phyloP scores from a whole-genome alignment of 2,113 vertebrate species.

The Scortum barcoo region DNA sequence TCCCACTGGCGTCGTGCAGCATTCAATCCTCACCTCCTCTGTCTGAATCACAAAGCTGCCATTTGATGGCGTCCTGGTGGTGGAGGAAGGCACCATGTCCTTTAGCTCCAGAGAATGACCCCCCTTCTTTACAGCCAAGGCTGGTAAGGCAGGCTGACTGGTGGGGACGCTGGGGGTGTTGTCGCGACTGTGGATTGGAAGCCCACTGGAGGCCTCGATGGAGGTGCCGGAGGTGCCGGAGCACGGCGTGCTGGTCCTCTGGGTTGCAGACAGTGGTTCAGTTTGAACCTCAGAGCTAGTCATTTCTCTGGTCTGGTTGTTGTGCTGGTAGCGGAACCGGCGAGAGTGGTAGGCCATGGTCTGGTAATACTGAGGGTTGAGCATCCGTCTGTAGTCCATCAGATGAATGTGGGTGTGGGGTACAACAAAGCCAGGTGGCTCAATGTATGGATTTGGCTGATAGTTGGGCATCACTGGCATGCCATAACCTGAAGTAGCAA shows the following conservation, averaged over 20 bases:
- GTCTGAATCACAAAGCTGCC: conserved; percentile 80
- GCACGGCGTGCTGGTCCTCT: conserved; percentile 10
- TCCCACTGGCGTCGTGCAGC: conserved; percentile 64
- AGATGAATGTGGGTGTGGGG: conserved; percentile 82
- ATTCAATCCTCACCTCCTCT: conserved; percentile 82
- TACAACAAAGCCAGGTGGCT: conserved; percentile 81
- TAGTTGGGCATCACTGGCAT: conserved; percentile 79
- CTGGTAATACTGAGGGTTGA: conserved; percentile 81
- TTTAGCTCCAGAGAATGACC: conserved; percentile 16
- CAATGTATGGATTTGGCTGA: conserved; percentile 76
- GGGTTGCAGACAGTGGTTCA: conserved; percentile 60
- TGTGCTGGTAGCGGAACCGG: conserved; percentile 81
- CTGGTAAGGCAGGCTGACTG: neutral
- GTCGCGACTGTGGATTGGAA: neutral
- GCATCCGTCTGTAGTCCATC: conserved; percentile 83
- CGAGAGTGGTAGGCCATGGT: conserved; percentile 83
- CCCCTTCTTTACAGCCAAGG: conserved; percentile 6
- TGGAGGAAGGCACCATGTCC: neutral
- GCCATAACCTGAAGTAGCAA: conserved; percentile 71
- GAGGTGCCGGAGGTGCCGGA: neutral
- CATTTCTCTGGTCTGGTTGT: conserved; percentile 58
- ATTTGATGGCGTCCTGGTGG: conserved; percentile 34
- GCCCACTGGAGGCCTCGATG: neutral
- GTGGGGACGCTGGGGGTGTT: neutral
- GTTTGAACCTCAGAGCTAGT: conserved; percentile 84